phyloP scores from a whole-genome alignment of 2,888 invertebrate species.

The Melangyna quadrimaculata region DNA sequence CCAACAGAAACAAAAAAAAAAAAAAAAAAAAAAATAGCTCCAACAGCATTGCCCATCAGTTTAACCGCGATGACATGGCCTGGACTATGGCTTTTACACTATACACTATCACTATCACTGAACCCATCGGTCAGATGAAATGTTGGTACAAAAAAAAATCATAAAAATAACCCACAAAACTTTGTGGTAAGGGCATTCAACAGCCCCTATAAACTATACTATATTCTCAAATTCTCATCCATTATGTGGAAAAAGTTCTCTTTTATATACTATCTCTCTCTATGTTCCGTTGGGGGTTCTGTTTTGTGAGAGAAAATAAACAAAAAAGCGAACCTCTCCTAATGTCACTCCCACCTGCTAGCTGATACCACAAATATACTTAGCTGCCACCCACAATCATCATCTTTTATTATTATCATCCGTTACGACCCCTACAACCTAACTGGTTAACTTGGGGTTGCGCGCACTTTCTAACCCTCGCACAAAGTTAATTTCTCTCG shows the following conservation, averaged over 20 bases:
- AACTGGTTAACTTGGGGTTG: conserved; percentile 72
- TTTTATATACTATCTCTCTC: not conserved
- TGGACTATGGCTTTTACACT: conserved; percentile 77
- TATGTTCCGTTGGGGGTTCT: not conserved
- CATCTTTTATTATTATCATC: conserved; percentile 69
- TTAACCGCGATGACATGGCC: conserved; percentile 80
- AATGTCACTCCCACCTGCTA: conserved; percentile 69
- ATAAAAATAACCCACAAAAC: conserved; percentile 32
- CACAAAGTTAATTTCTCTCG: conserved; percentile 62
- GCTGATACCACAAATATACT: conserved; percentile 44
- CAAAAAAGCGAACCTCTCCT: conserved; percentile 31
- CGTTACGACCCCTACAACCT: conserved; percentile 70
- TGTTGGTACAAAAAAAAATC: conserved; percentile 27
- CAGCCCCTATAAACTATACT: not conserved
- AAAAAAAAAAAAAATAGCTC: conserved; percentile 51
- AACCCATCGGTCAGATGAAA: conserved; percentile 71
- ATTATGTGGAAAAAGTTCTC: conserved; percentile 20
- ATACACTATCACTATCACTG: conserved; percentile 61
- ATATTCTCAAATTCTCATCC: not conserved
- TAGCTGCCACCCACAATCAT: conserved; percentile 70
- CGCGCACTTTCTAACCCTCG: conserved; percentile 72
- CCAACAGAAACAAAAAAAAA: conserved; percentile 34
- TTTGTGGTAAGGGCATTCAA: conserved; percentile 10
- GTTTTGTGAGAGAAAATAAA: conserved; percentile 18
- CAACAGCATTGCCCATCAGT: conserved; percentile 77